Base-by-base conservation (phyloP, 2,797 vertebrate species). In the Rhinogobio ventralis region DNA sequence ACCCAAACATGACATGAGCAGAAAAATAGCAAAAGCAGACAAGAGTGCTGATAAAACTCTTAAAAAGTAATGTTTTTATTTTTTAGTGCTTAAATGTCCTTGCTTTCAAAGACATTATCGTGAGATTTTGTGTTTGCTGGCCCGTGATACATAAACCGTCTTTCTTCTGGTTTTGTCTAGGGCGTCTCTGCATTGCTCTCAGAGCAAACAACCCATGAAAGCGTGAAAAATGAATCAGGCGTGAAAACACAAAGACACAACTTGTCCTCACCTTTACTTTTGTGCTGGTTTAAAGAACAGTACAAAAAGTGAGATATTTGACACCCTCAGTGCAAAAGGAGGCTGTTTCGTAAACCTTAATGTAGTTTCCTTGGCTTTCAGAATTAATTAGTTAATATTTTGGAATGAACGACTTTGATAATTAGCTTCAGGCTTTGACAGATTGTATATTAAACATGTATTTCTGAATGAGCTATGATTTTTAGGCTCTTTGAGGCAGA, bases 1-100 rank as follows among this genome's bases (percentile, higher is more conserved):
- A 88, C 81, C 79, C 86, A 88, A 89, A 89, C 85, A 90, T 64
- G 30, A 68, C 23, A 64, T 51, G 28, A 75, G 60, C 5, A 64
- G 33, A 76, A 86, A 82, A 64, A 83, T 25, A 51, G 60, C 69
- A 79, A 55, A 79, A 74, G 28, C 57, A 81, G 62, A 60, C 55
- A 72, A 79, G 76, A 46, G 33, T 8, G 4, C 51, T 53, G 85
- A 87, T 87, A 72, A 74, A 64, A 84, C 30, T 57, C 64, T 73
- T 78, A 79, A 85, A 68, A 79, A 28, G 36, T 80, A 10, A 81
- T 55, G 66, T 60, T 67, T 76, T 83, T 86, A 28, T 45, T 69
- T 28, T 53, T 5, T 17, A 42, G 5, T 60, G 36, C 42, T 36
- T 68, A 75, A 79, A 64, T 45, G 45, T 79, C 23, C 57, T 72